These are phyloP conservation scores for Astropecten irregularis DNA, from an alignment of 53 echinoderm and acorn worm species.

Conservation along the genomic window DNA sequence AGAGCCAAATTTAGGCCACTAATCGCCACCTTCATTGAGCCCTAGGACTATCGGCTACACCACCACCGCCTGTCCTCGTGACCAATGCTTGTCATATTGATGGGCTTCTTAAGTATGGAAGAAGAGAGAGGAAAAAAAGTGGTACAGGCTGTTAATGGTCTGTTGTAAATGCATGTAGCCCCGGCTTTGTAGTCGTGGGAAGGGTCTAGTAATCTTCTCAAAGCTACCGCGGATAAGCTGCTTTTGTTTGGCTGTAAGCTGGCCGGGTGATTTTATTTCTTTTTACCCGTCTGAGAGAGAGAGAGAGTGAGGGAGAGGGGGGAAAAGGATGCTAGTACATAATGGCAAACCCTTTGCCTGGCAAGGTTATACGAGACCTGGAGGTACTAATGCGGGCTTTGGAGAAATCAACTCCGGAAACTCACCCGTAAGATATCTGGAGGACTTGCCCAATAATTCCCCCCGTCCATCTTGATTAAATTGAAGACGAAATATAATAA, in stretches of 20 bases:
- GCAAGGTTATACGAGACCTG: no score
- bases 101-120: constrained; percentile 15
- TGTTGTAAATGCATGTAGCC: not conserved
- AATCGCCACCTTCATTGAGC: constrained; percentile 26
- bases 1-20: constrained; percentile 25
- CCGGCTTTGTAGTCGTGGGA: constrained; percentile 39
- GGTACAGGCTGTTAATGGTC: constrained; percentile 3
- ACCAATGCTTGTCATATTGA: constrained; percentile 14
- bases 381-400: no score
- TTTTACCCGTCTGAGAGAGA: not conserved
- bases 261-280: not conserved
- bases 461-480: constrained; percentile 12
- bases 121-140: not conserved
- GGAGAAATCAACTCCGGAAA: constrained; percentile 6
- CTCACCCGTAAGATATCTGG: constrained; percentile 6
- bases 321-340: not conserved
- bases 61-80: no score
- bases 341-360: not conserved
- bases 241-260: constrained; percentile 35
- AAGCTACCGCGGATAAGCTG: constrained; percentile 47
- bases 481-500: not conserved
- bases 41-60: no score
- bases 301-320: not conserved
- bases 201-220: constrained; percentile 29
- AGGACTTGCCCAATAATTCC: constrained; percentile 27